Evolutionary conservation across 92 coral and sea anemone genomes (phyloP).

Genomic region (Muricea muricata): DNA sequence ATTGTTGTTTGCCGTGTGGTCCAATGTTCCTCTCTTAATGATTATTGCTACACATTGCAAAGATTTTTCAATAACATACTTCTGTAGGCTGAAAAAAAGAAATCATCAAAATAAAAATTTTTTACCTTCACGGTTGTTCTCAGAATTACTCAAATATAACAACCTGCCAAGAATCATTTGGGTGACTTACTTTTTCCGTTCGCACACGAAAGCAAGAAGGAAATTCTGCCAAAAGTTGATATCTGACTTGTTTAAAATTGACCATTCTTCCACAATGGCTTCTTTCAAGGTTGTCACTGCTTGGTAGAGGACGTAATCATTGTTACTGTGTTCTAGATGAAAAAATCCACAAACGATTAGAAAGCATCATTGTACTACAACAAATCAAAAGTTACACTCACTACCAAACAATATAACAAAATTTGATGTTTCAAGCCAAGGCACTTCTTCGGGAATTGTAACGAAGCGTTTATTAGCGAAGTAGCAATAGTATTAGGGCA

Average conservation of each 20-base stretch:
- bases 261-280: constrained; percentile 90
- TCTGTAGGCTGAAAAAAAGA: constrained; percentile 74
- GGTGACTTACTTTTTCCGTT: constrained; percentile 77
- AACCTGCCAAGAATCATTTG: too few species aligned
- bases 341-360: neutral
- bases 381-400: too few species aligned
- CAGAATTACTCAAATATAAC: too few species aligned
- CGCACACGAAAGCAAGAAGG: constrained; percentile 85
- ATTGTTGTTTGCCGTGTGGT: constrained; percentile 57
- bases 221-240: constrained; percentile 80
- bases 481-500: too few species aligned
- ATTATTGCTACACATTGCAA: constrained; percentile 92
- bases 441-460: too few species aligned
- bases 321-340: constrained; percentile 82
- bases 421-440: too few species aligned
- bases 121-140: too few species aligned
- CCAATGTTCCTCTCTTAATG: constrained; percentile 89
- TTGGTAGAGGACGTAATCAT: constrained; percentile 96
- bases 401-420: too few species aligned
- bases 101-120: too few species aligned
- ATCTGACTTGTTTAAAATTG: constrained; percentile 70
- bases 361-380: too few species aligned
- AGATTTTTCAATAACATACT: constrained; percentile 91
- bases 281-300: constrained; percentile 95
- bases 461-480: too few species aligned